Conservation (phyloP, 1,140 invertebrate species). For the Brachionus asplanchnoidis region DNA sequence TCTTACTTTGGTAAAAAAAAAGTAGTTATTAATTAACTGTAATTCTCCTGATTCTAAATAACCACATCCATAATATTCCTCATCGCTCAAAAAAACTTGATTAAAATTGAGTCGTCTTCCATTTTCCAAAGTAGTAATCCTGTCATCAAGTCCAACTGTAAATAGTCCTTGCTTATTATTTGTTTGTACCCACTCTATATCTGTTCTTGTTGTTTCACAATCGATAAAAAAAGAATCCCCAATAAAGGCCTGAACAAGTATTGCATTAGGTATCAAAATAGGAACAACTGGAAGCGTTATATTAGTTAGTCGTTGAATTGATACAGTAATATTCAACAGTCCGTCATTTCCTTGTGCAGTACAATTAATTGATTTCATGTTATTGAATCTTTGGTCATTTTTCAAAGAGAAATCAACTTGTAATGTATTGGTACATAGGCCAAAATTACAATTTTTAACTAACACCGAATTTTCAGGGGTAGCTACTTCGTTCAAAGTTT, state of each 20-base stretch:
- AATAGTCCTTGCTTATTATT: background rate
- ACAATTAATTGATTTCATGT: slow-evolving; percentile 13
- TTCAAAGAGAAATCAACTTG: background rate
- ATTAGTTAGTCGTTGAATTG: background rate
- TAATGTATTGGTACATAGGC: background rate
- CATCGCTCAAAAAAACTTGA: background rate
- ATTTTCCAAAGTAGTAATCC: background rate
- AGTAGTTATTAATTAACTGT: background rate
- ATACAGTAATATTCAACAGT: background rate
- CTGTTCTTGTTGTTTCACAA: background rate
- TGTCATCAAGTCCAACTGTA: background rate
- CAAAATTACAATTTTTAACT: background rate
- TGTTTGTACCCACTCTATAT: background rate
- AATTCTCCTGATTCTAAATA: background rate
- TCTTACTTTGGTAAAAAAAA: background rate
- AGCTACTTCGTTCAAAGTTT: background rate
- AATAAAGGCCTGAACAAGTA: background rate
- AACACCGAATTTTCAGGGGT: background rate
- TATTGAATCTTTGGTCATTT: background rate
- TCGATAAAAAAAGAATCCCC: background rate
- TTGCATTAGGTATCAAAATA: background rate
- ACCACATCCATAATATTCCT: slow-evolving; percentile 24
- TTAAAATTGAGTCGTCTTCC: background rate
- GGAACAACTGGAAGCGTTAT: background rate
- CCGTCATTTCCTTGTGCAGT: background rate